These are phyloP conservation scores for Timema cristinae DNA, from an alignment of 2,888 invertebrate genomes.

Conservation along the genomic window DNA sequence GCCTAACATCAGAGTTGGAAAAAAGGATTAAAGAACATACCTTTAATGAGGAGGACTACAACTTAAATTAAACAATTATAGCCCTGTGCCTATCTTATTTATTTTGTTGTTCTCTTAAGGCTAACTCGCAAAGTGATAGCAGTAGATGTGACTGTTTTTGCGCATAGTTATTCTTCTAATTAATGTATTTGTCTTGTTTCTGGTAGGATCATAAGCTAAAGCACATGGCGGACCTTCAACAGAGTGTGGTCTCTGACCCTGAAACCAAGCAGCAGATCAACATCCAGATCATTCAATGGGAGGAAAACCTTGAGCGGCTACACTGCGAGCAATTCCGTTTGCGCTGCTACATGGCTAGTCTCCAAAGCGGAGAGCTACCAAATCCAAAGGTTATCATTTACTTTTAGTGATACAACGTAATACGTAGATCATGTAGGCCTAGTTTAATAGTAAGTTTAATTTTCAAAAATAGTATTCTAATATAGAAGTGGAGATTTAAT, in stretches of 20 bases:
- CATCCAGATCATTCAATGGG: constrained; percentile 93
- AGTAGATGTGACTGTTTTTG: background rate
- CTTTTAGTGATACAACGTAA: no score
- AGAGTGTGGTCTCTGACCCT: constrained; percentile 91
- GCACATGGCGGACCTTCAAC: constrained; percentile 97
- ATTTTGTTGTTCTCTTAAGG: no score
- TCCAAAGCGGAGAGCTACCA: constrained; percentile 92
- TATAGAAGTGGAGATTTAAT: no score
- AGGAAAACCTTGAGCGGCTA: constrained; percentile 91
- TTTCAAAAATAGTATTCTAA: no score
- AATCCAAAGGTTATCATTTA: constrained; percentile 82
- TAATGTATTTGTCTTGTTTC: background rate
- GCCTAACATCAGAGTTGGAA: no score
- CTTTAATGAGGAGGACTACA: no score
- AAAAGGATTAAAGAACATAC: no score
- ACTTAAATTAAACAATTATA: no score
- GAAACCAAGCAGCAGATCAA: constrained; percentile 89
- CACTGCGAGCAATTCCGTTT: constrained; percentile 96
- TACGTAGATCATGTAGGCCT: no score
- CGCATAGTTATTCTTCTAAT: no score
- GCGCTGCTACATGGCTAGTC: constrained; percentile 94
- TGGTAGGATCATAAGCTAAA: constrained; percentile 93
- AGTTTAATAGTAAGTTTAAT: no score
- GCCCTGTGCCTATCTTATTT: no score
- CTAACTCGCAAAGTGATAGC: background rate